These are phyloP conservation scores for Mercenaria mercenaria DNA, from an alignment of 1,140 invertebrate species.

Conservation along the genomic window DNA sequence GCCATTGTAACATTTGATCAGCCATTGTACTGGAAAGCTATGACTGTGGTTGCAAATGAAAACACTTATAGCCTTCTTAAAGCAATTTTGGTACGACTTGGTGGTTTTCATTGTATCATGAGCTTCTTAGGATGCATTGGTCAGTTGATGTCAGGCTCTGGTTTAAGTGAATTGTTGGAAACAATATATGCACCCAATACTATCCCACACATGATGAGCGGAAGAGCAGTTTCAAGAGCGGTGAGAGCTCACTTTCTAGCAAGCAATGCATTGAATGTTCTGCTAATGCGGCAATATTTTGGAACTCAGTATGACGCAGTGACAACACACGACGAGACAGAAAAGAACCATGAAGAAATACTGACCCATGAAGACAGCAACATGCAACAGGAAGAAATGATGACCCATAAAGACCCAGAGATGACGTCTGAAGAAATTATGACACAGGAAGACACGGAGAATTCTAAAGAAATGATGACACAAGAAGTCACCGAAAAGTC, in stretches of 20 bases:
- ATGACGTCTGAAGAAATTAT: too few species aligned
- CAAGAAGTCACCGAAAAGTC: too few species aligned
- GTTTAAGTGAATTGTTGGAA: conserved; percentile 67
- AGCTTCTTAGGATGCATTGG: conserved; percentile 71
- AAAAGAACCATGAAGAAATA: too few species aligned
- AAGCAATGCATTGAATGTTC: background rate
- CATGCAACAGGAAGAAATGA: too few species aligned
- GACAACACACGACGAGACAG: too few species aligned
- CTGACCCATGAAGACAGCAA: too few species aligned
- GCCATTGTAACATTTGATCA: conserved; percentile 15
- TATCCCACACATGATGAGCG: conserved; percentile 81
- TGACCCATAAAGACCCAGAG: too few species aligned
- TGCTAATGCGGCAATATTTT: too few species aligned
- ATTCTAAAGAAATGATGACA: too few species aligned
- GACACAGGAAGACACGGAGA: too few species aligned
- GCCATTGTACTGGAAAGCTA: conserved; percentile 13
- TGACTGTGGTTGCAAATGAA: conserved; percentile 23
- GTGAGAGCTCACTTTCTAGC: conserved; percentile 10
- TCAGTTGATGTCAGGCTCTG: conserved; percentile 48
- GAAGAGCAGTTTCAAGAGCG: conserved; percentile 80
- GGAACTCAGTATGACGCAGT: too few species aligned
- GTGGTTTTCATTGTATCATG: conserved; percentile 68
- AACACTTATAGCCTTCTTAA: background rate
- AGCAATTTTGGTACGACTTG: background rate
- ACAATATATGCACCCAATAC: conserved; percentile 37